Evolutionary conservation across 1,140 invertebrate genomes (phyloP).

Genomic region (Aphaenogaster rudis): DNA sequence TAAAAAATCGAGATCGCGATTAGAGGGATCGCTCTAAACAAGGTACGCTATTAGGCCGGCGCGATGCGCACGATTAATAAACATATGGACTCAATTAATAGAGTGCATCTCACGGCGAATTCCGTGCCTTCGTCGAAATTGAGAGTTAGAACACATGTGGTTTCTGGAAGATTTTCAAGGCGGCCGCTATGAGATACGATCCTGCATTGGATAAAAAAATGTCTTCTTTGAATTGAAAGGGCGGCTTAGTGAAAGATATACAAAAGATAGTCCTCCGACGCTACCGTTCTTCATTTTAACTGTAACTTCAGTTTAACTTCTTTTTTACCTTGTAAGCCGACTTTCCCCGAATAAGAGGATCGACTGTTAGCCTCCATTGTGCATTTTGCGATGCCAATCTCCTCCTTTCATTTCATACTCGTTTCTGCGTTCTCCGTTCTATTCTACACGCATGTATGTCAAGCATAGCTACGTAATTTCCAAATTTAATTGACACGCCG

Average conservation of each 20-base stretch:
- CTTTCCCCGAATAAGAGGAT: slow-evolving; percentile 27
- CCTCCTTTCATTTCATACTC: background rate
- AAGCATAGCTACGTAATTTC: slow-evolving; percentile 41
- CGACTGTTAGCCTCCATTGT: slow-evolving; percentile 10
- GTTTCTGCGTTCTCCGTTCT: background rate
- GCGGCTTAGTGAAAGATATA: background rate
- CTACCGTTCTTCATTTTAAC: background rate
- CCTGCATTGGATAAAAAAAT: slow-evolving; percentile 25
- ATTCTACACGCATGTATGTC: background rate
- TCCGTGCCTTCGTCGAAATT: slow-evolving; percentile 62
- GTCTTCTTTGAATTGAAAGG: slow-evolving; percentile 30
- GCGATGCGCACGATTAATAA: slow-evolving; percentile 66
- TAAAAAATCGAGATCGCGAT: slow-evolving; percentile 55
- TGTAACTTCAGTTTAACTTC: too few species aligned
- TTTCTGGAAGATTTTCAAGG: slow-evolving; percentile 62
- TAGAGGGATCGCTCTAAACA: slow-evolving; percentile 26
- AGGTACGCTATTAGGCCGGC: slow-evolving; percentile 57
- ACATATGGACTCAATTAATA: slow-evolving; percentile 69
- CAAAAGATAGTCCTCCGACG: slow-evolving; percentile 1
- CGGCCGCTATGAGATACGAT: slow-evolving; percentile 20
- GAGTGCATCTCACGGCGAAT: slow-evolving; percentile 54
- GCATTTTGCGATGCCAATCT: slow-evolving; percentile 16
- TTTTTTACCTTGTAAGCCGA: background rate
- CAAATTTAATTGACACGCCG: slow-evolving; percentile 42
- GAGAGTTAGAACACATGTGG: slow-evolving; percentile 50